These are phyloP conservation scores for Leptobrachium leishanense DNA, from an alignment of 2,113 vertebrate species.

Conservation along the genomic window DNA sequence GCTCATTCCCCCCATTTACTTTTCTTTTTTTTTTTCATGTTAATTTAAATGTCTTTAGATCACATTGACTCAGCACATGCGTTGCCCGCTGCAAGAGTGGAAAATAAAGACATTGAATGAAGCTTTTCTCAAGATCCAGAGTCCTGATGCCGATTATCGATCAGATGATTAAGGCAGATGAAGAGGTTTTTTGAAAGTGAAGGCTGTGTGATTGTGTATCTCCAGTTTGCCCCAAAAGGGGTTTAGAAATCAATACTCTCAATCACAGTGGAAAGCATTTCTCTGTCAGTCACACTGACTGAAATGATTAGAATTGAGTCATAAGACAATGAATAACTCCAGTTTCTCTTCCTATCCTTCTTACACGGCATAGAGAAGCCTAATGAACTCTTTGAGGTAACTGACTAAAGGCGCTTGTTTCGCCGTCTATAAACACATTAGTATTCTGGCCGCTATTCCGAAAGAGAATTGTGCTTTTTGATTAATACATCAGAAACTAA, in stretches of 20 bases:
- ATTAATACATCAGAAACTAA: conserved; percentile 30
- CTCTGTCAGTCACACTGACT: conserved; percentile 88
- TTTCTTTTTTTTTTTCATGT: conserved; percentile 55
- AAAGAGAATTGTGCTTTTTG: conserved; percentile 37
- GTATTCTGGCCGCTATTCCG: conserved; percentile 52
- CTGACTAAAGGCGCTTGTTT: conserved; percentile 65
- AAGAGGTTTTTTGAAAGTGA: conserved; percentile 87
- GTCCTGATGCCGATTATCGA: conserved; percentile 89
- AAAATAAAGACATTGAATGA: conserved; percentile 75
- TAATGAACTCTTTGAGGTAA: conserved; percentile 84
- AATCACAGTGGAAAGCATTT: conserved; percentile 85
- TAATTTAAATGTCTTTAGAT: conserved; percentile 68
- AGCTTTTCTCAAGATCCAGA: conserved; percentile 79
- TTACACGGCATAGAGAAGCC: conserved; percentile 75
- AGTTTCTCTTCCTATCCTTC: conserved; percentile 75
- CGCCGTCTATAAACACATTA: conserved; percentile 58
- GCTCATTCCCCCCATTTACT: conserved; percentile 62
- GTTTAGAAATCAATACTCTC: conserved; percentile 94
- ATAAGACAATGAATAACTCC: conserved; percentile 92
- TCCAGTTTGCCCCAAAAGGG: conserved; percentile 76
- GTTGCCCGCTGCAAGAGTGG: conserved; percentile 71
- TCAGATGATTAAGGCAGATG: conserved; percentile 96
- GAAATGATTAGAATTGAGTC: conserved; percentile 96
- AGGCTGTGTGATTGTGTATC: conserved; percentile 90
- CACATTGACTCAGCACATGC: conserved; percentile 96